Base-by-base conservation (phyloP, 2,113 vertebrate species). In the Amphiprion percula region DNA sequence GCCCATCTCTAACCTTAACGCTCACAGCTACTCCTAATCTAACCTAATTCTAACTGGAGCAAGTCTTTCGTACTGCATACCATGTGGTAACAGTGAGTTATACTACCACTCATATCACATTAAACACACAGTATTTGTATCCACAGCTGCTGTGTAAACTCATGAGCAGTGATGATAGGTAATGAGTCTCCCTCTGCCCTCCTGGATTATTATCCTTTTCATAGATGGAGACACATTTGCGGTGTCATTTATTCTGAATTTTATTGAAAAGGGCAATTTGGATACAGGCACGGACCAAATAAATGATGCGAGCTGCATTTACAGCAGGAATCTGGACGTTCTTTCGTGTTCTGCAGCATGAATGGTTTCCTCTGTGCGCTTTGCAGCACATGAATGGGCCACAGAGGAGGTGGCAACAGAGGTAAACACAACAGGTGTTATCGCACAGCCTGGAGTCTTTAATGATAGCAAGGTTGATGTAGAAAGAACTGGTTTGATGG, bases 61-160 rank as follows among this genome's bases (percentile, higher is more conserved):
- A 70, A 4, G 56, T 23, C 19, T 70, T 73, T 72, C 56, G n/a
- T 16, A n/a, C 68, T 55, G 2, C 26, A 7, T 47, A 37, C 26
- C 78, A 65, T 61, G 24, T 65, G 68, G 58, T 53, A 49, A 39
- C 68, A 53, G 81, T 74, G 14, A 69, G 54, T 80, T 47, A 30
- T 65, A 77, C 55, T 63, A 59, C 56, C 14, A 6, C 44, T 67
- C 62, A 52, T 56, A 68, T 23, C 16, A 58, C 15, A 61, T 63
- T 68, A 58, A 64, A 26, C 46, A 74, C 46, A 66, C 46, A 61
- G 39, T 59, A 53, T 77, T 80, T 72, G 62, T 72, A 46, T 68
- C 77, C 67, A 24, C 21, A 23, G 62, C 17, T 63, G 39, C 56
- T 85, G n/a, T 74, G 72, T 68, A 76, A 71, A 84, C 77, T 56